phyloP scores from a whole-genome alignment of 2,797 vertebrate species.

The Hirundo rustica region DNA sequence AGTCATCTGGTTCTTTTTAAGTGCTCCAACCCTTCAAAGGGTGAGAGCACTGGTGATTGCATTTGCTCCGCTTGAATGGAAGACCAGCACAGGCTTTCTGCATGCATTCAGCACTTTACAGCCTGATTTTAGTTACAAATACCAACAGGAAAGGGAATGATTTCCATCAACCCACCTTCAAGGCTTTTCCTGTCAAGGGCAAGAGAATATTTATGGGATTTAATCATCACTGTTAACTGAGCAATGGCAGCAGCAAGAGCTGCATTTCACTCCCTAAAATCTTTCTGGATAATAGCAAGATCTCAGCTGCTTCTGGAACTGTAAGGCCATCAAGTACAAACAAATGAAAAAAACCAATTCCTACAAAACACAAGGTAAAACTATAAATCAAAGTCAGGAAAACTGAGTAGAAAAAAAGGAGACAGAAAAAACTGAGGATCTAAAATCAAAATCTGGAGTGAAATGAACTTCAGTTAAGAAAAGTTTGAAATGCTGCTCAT shows the following conservation, averaged over 20 bases:
- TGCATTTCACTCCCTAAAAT: not conserved
- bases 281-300: not conserved
- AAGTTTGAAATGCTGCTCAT: not conserved
- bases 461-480: constrained; percentile 28
- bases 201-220: not conserved
- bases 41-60: constrained; percentile 19
- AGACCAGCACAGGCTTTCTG: not conserved
- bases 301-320: not conserved
- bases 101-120: not conserved
- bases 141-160: not conserved
- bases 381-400: not conserved
- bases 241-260: not conserved
- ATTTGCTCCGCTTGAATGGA: constrained; percentile 44
- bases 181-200: not conserved
- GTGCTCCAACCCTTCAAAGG: constrained; percentile 10
- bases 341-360: not conserved
- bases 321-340: not conserved
- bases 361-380: not conserved
- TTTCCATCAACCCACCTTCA: not conserved
- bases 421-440: not conserved
- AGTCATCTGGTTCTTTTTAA: not conserved
- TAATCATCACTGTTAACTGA: not conserved
- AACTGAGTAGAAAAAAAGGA: not conserved
- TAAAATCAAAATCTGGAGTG: not conserved
- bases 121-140: constrained; percentile 6